Percentiles rank a stretch among this genome's conserved stretches.
phyloP scores from a whole-genome alignment of 2,797 vertebrate genomes.

The Mus spretus region DNA sequence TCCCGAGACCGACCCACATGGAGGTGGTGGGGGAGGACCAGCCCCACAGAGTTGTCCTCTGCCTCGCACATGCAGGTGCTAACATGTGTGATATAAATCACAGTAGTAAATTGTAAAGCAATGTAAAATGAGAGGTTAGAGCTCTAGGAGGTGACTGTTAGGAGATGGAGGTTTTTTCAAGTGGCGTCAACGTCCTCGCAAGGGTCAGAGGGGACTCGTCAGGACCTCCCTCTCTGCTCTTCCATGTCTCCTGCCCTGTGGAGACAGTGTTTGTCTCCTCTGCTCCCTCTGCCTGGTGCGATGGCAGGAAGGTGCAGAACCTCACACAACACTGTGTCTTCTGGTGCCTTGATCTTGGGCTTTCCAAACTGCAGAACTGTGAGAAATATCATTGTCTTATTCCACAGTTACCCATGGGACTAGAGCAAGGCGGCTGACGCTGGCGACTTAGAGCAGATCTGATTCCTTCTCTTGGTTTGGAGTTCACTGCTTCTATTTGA shows the following conservation, averaged over 20 bases:
- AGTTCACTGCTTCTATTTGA: constrained; percentile 27
- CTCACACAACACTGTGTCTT: too few relatives aligned
- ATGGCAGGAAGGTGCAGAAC: not conserved
- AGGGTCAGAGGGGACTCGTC: not conserved
- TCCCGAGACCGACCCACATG: not conserved
- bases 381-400: not conserved
- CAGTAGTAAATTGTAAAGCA: not conserved
- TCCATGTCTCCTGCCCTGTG: not conserved
- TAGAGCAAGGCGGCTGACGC: not conserved
- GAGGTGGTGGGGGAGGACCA: not conserved
- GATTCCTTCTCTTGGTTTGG: not conserved
- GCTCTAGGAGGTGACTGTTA: not conserved
- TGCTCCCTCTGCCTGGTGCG: not conserved
- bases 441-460: not conserved
- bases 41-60: not conserved
- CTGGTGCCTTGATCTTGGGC: not conserved
- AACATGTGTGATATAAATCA: not conserved
- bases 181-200: not conserved
- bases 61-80: not conserved
- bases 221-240: not conserved
- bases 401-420: too few relatives aligned
- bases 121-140: not conserved
- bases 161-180: not conserved
- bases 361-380: not conserved
- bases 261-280: not conserved